Base-by-base conservation (phyloP, 2,797 vertebrate genomes). In the Chelidonichthys spinosus region DNA sequence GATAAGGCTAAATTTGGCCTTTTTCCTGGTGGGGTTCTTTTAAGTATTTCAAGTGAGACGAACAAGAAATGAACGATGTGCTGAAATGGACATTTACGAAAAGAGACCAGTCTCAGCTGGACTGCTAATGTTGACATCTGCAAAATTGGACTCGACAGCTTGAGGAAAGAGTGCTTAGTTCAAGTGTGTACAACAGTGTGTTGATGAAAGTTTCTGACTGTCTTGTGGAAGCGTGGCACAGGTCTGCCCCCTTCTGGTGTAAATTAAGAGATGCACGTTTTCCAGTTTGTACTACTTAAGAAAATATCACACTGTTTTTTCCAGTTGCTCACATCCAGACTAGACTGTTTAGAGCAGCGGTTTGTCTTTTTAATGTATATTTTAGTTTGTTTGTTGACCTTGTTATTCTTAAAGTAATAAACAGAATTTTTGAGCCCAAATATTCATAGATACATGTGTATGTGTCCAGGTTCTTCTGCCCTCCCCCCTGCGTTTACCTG, bases 401-500 rank as follows among this genome's bases (percentile, higher is more conserved):
- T 25, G 25, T 25, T 25, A 25, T 25, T 25, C 25, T 25, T 25
- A 25, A 25, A 25, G 25, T 25, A 25, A 25, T 25, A 25, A 1
- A n/a, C n/a, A n/a, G n/a, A n/a, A 25, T 25, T 25, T 35, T 35
- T 14, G 4, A 5, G 5, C 11, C 13, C 7, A 60, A 1, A 14
- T 3, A 33, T 0, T 36, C n/a, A 10, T 43, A 10, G 36, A 46
- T 54, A 4, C 63, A 0, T 33, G 35, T n/a, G 2, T 6, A 0
- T 11, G 25, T 66, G 76, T 91, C 43, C 87, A 99, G 98, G 92
- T 99, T 99, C 90, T 99, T 99, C 92, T 99, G 97, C 90, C 98
- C 98, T 76, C 98, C 98, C 83, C 98, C 98, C 0, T 99, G 98
- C 80, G 98, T 99, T 3, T 99, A 99, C 93, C 96, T 99, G 85